Percentiles rank a stretch among this genome's conserved stretches.
Evolutionary conservation across 2,113 vertebrate genomes (phyloP).

Genomic region (Microcebus tavaratra): DNA sequence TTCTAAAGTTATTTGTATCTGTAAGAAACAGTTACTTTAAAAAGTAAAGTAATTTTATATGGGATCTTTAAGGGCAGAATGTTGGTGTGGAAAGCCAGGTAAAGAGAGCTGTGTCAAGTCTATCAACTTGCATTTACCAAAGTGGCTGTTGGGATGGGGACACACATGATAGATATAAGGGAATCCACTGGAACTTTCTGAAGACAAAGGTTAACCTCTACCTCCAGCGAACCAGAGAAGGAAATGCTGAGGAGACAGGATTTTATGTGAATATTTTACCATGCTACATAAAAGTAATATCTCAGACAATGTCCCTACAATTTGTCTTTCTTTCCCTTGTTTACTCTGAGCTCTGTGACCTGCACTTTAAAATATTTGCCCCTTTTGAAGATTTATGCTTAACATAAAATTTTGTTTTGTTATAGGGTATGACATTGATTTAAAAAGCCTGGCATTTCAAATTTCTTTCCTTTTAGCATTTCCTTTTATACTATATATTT

Average conservation of each 20-base stretch:
- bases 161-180: background rate
- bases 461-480: background rate
- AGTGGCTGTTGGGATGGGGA: background rate
- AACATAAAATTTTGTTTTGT: slow-evolving; percentile 2
- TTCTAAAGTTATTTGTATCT: background rate
- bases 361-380: background rate
- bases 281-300: background rate
- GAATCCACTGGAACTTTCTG: background rate
- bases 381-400: background rate
- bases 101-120: background rate
- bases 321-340: background rate
- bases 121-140: background rate
- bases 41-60: background rate
- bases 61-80: background rate
- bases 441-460: background rate
- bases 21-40: background rate
- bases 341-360: background rate
- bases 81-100: background rate
- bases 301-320: background rate
- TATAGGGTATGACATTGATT: background rate
- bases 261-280: background rate
- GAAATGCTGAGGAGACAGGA: background rate
- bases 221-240: background rate
- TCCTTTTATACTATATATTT: background rate
- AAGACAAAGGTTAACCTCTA: background rate